Percentiles rank a stretch among this genome's conserved stretches.
These are phyloP conservation scores for Rhagonycha fulva DNA, from an alignment of 2,888 invertebrate genomes.

Conservation along the genomic window DNA sequence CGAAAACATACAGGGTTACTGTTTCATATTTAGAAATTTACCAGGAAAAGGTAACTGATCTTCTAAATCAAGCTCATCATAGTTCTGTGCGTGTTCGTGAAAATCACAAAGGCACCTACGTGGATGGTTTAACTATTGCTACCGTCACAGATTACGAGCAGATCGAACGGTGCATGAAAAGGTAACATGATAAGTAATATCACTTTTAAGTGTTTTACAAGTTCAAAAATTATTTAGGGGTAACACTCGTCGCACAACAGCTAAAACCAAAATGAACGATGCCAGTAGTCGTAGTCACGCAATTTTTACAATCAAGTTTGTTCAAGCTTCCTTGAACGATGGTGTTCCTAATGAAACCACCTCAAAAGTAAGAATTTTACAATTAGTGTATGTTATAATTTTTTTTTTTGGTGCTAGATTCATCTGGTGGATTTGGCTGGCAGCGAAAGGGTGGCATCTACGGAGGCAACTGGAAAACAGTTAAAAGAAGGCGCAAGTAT, in stretches of 20 bases:
- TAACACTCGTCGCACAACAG: slow-evolving; percentile 82
- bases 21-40: slow-evolving; percentile 72
- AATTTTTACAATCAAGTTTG: slow-evolving; percentile 88
- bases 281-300: slow-evolving; percentile 90
- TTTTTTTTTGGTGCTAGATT: slow-evolving; percentile 53
- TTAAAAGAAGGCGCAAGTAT: slow-evolving; percentile 90
- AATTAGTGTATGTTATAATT: background rate
- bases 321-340: slow-evolving; percentile 84
- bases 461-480: slow-evolving; percentile 88
- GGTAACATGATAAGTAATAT: slow-evolving; percentile 35
- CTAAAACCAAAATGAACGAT: slow-evolving; percentile 91
- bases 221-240: slow-evolving; percentile 63
- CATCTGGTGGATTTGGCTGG: slow-evolving; percentile 89
- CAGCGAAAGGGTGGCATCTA: slow-evolving; percentile 86
- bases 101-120: slow-evolving; percentile 81
- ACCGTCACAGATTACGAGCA: slow-evolving; percentile 85
- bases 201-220: background rate
- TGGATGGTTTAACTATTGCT: slow-evolving; percentile 85
- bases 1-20: slow-evolving; percentile 83
- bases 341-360: slow-evolving; percentile 89
- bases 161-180: slow-evolving; percentile 69
- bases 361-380: slow-evolving; percentile 65
- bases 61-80: slow-evolving; percentile 58
- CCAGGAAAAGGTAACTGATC: slow-evolving; percentile 72
- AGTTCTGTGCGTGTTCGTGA: slow-evolving; percentile 68